phyloP scores from a whole-genome alignment of 2,113 vertebrate species.

The Gavialis gangeticus region DNA sequence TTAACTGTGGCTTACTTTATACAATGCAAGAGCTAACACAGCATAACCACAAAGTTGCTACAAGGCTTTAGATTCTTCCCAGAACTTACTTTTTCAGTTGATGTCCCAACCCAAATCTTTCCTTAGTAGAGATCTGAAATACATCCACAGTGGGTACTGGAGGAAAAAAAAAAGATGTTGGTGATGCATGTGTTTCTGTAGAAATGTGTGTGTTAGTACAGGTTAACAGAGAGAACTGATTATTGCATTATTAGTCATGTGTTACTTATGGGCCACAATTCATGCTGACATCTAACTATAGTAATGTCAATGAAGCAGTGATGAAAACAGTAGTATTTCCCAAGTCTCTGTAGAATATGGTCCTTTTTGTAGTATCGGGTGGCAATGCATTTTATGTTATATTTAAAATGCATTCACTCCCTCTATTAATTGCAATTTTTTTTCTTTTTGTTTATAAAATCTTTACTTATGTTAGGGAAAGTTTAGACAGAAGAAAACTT shows the following conservation, averaged over 20 bases:
- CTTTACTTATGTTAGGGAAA: not conserved
- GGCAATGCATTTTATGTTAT: not conserved
- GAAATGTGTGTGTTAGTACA: not conserved
- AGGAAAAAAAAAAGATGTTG: conserved; percentile 30
- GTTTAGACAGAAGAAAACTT: not conserved
- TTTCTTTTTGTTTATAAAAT: not conserved
- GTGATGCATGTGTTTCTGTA: not conserved
- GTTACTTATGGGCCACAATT: not conserved
- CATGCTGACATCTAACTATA: not conserved
- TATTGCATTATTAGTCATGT: accelerated
- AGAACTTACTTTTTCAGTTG: conserved; percentile 91
- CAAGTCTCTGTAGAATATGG: not conserved
- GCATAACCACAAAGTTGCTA: not conserved
- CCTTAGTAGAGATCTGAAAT: conserved; percentile 92
- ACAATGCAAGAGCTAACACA: accelerated
- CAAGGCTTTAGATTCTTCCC: not conserved
- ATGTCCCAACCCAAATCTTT: conserved; percentile 91
- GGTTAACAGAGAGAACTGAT: not conserved
- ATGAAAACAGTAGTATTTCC: not conserved
- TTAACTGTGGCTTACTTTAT: not conserved
- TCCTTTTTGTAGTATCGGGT: not conserved
- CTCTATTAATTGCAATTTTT: not conserved
- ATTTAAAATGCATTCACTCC: not conserved
- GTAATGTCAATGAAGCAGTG: not conserved
- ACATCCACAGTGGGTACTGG: conserved; percentile 91